Base-by-base conservation (phyloP, 2,888 invertebrate species). In the Stenichneumon culpator region DNA sequence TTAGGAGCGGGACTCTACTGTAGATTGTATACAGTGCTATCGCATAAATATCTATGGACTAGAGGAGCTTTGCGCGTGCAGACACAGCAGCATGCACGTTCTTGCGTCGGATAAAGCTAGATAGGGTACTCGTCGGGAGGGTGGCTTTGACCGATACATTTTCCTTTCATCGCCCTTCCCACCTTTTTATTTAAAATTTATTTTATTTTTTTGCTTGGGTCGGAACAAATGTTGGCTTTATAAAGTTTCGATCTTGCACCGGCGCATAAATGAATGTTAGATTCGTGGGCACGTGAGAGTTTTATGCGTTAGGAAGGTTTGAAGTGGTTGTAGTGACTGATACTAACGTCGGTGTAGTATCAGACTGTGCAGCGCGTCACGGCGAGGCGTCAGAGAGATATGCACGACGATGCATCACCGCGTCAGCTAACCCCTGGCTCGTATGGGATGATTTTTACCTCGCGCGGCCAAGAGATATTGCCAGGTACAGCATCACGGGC, bases 201-300 rank as follows among this genome's bases (percentile, higher is more conserved):
- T 14, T 25, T 52, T 52, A n/a, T 54, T 57, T 67, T 63, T 52
- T 79, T 36, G 22, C 39, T 52, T 22, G 28, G n/a, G 83, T 75
- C 72, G 82, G 83, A 90, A 92, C 90, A 90, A 92, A 92, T 90
- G 91, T 89, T 89, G 82, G 89, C 87, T 89, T 89, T 88, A 90
- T 89, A 91, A 90, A 91, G 89, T 90, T 89, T 88, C 87, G 86
- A 90, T 89, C 88, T 80, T 83, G 85, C 78, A 84, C 28, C 47
- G 54, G 16, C 80, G 89, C 84, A 89, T 90, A 89, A 90, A 90
- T 92, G 92, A 91, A 92, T 92, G 89, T 89, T 90, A 89, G 88
- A 91, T 90, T 79, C 44, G 36, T 69, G 7, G 47, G 25, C 54
- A 70, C 63, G 63, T 36, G 57, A 14, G 57, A 63, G 28, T 70